Evolutionary conservation across 2,113 vertebrate species (phyloP).

Genomic region (Anarhynchus alexandrinus): DNA sequence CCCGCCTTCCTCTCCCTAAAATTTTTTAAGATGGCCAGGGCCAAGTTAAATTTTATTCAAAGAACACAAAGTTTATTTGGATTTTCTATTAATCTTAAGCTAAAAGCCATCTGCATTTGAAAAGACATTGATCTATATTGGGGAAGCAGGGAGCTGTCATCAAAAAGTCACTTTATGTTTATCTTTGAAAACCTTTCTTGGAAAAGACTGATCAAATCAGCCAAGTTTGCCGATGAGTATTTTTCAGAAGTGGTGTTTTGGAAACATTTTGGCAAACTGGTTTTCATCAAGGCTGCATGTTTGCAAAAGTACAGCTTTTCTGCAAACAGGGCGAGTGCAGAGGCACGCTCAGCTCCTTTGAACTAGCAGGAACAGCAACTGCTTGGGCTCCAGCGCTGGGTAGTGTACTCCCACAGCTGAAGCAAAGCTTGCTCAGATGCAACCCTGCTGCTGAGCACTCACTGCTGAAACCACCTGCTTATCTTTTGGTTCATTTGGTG

Average conservation of each 20-base stretch:
- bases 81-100: not conserved
- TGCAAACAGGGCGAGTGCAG: not conserved
- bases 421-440: not conserved
- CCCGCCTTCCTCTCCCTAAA: not conserved
- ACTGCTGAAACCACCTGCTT: not conserved
- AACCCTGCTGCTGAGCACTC: not conserved
- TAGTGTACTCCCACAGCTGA: not conserved
- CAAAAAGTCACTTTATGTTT: not conserved
- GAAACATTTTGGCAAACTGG: not conserved
- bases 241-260: not conserved
- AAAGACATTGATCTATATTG: not conserved
- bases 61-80: not conserved
- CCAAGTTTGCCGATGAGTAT: not conserved
- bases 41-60: not conserved
- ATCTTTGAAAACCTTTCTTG: not conserved
- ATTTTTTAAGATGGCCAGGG: not conserved
- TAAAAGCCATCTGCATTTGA: not conserved
- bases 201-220: not conserved
- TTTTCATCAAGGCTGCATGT: not conserved
- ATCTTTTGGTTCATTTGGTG: not conserved
- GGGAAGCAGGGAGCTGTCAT: not conserved
- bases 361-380: not conserved
- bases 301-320: not conserved
- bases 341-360: not conserved
- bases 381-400: not conserved